Base-by-base conservation (phyloP, 2,797 vertebrate genomes). In the Crocodylus rhombifer region DNA sequence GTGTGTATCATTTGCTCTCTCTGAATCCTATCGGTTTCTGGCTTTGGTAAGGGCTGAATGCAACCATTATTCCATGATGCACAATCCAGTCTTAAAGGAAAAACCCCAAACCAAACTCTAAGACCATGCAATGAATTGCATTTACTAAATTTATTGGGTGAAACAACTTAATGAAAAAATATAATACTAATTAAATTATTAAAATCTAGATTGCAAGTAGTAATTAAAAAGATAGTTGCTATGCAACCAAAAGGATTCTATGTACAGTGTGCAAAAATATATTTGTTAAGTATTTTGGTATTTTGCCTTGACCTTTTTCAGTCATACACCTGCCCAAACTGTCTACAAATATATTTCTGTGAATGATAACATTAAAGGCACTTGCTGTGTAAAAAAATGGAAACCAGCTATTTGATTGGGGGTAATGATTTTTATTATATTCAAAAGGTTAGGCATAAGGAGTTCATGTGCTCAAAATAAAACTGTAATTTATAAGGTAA, bases 171-270 rank as follows among this genome's bases (percentile, higher is more conserved):
- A 97, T 96, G 95, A 96, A 92, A 95, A 97, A 98, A 10, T 51
- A 51, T 51, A 97, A 98, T 97, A 95, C 88, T 96, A 97, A 98
- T 98, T 97, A 98, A 97, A 97, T 97, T 97, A 98, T 97, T 98
- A 97, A 97, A 97, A 97, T 94, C 82, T 96, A 92, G 91, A 96
- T 97, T 93, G 55, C 75, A 96, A 96, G 77, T 94, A 88, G 92
- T 97, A 98, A 98, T 98, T 98, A 97, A 96, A 97, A 97, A 93
- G 83, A 81, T 76, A 5, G 96, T 97, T 98, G 97, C 96, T 97
- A 97, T 84, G 97, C 93, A 95, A 97, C 95, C 73, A 79, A 63
- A 95, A 97, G 36, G 42, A 91, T 94, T 96, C 93, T 96, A 80
- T 95, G 94, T 96, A 95, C 2, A 36, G 71, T 91, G 55, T 90